Conservation (phyloP, 2,113 vertebrate species). For the Charina bottae region DNA sequence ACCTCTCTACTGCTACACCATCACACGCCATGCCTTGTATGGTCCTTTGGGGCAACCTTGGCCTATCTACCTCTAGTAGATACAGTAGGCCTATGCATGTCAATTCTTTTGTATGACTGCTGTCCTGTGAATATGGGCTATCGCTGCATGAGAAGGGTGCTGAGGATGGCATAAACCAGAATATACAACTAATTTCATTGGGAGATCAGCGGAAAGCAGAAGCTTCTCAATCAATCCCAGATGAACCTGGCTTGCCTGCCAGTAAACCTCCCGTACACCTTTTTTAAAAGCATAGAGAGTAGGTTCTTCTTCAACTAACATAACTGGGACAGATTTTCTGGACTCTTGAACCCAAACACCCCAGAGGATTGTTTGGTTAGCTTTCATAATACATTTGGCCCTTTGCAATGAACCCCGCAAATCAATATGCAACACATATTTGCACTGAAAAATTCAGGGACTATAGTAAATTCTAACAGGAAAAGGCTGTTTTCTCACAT, state of each 20-base stretch:
- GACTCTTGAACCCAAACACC: background rate
- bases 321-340: background rate
- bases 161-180: background rate
- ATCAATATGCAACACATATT: background rate
- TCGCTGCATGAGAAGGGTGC: background rate
- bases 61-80: background rate
- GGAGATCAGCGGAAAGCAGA: background rate
- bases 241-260: background rate
- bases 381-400: background rate
- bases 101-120: background rate
- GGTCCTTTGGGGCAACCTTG: background rate
- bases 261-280: background rate
- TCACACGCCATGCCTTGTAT: background rate
- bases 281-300: background rate
- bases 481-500: conserved; percentile 17
- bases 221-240: background rate
- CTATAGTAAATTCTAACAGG: background rate
- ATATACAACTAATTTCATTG: background rate
- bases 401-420: background rate
- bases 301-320: background rate
- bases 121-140: background rate
- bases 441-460: background rate
- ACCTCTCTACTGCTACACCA: background rate
- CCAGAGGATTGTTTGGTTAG: background rate
- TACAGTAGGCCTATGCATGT: background rate